Evolutionary conservation across 2,797 vertebrate species (phyloP).

Genomic region (Coregonus ussuriensis): DNA sequence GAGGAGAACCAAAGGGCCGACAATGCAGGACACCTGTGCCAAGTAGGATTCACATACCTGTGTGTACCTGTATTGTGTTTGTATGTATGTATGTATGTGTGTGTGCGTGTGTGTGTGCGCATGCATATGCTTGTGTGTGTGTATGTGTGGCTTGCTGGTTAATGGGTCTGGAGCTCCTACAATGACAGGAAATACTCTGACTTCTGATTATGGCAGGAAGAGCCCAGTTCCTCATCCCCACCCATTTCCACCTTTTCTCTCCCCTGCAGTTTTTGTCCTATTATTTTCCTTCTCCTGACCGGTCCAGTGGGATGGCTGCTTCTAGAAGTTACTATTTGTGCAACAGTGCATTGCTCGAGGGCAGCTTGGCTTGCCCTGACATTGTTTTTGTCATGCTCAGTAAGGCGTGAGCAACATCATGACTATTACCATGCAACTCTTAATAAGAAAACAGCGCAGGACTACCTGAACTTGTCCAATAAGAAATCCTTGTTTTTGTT

Average conservation of each 20-base stretch:
- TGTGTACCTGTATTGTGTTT: no score
- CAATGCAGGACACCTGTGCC: conserved; percentile 53
- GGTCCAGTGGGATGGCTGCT: conserved; percentile 35
- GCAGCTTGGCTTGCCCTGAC: conserved; percentile 26
- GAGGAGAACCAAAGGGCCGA: conserved; percentile 57
- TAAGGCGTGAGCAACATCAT: conserved; percentile 2
- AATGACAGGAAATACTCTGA: conserved; percentile 81
- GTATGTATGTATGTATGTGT: no score
- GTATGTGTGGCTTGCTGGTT: conserved; percentile 48
- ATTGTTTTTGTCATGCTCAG: conserved; percentile 61
- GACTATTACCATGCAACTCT: not conserved
- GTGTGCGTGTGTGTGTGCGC: no score
- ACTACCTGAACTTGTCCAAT: no score
- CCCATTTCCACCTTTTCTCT: conserved; percentile 11
- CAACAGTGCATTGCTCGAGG: conserved; percentile 56
- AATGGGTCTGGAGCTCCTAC: conserved; percentile 71
- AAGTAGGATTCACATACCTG: conserved; percentile 45
- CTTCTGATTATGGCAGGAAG: conserved; percentile 82
- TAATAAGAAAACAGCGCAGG: no score
- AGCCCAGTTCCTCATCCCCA: conserved; percentile 69
- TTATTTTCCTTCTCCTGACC: conserved; percentile 46
- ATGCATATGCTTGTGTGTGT: conserved; percentile 13
- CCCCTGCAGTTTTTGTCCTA: conserved; percentile 74
- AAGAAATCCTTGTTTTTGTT: no score
- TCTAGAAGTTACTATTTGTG: conserved; percentile 73